Conservation (phyloP, 2,888 invertebrate genomes). For the Tipula unca region DNA sequence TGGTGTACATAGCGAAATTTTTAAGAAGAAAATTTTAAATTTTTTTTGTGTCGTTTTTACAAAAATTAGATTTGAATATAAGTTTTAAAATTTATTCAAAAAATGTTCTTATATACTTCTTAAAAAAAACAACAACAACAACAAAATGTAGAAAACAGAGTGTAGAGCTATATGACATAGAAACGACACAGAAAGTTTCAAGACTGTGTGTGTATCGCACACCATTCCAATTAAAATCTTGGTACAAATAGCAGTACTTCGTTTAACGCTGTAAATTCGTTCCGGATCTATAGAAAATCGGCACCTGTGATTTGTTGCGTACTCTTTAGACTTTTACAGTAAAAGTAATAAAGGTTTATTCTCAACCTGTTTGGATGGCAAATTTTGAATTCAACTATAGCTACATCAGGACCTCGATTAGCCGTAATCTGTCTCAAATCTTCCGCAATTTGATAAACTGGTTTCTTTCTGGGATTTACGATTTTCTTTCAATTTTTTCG, state of each 20-base stretch:
- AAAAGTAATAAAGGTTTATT: too few species aligned
- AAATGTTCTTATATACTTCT: background rate
- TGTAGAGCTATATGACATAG: background rate
- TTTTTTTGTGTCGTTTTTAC: background rate
- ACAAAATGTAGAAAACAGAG: background rate
- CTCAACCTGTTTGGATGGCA: too few species aligned
- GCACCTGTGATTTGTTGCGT: too few species aligned
- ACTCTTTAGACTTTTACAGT: too few species aligned
- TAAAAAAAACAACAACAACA: background rate
- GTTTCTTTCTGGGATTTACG: too few species aligned
- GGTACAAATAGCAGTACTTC: background rate
- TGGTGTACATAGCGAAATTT: background rate
- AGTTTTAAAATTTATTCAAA: background rate
- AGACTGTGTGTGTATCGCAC: background rate
- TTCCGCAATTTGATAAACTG: too few species aligned
- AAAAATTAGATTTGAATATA: background rate
- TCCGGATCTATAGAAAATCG: too few species aligned
- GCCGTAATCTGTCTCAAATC: too few species aligned
- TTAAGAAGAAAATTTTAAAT: background rate
- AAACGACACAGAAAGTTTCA: background rate
- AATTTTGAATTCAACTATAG: too few species aligned
- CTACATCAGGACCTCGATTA: too few species aligned
- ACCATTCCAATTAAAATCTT: background rate
- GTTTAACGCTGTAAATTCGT: background rate
- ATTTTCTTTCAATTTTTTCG: too few species aligned